A percentile compares a stretch with the other conserved stretches of the same genome.
These are phyloP conservation scores for Astropecten irregularis DNA, from an alignment of 53 echinoderm and acorn worm species.

Conservation along the genomic window DNA sequence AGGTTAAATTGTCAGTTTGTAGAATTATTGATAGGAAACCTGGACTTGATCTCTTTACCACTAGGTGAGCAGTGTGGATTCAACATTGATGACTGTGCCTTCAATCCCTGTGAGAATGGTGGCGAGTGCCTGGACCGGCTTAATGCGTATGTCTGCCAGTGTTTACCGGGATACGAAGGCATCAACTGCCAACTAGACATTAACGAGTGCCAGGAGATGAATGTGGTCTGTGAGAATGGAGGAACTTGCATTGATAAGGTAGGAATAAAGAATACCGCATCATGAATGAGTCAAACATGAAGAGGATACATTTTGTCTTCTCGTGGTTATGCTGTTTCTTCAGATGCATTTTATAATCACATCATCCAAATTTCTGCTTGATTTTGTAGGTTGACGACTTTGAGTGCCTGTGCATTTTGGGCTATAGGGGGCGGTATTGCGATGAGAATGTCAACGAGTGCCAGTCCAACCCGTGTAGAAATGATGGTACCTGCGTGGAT, in stretches of 20 bases:
- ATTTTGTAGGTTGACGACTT: not conserved
- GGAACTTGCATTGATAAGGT: conserved; percentile 18
- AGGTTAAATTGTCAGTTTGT: too few relatives aligned
- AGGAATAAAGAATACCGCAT: too few relatives aligned
- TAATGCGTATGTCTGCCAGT: conserved; percentile 56
- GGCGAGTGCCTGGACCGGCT: conserved; percentile 35
- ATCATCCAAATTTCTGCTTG: not conserved
- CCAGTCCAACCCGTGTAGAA: conserved; percentile 1
- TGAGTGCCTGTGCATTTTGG: not conserved
- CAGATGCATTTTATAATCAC: too few relatives aligned
- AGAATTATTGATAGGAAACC: not conserved
- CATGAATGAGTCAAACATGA: too few relatives aligned
- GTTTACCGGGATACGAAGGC: conserved; percentile 47
- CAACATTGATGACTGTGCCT: conserved; percentile 47
- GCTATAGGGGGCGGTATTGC: conserved; percentile 55
- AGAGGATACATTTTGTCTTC: too few relatives aligned
- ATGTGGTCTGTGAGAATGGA: conserved; percentile 11
- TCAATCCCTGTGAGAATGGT: conserved; percentile 35
- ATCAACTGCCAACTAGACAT: conserved; percentile 52
- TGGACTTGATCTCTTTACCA: not conserved
- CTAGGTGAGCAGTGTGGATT: conserved; percentile 42
- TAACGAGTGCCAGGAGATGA: conserved; percentile 43
- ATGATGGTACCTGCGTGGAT: conserved; percentile 3
- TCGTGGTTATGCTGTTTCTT: too few relatives aligned
- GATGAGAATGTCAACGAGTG: conserved; percentile 46